A percentile compares a stretch with the other conserved stretches of the same genome.
Conservation (phyloP, 2,113 vertebrate species). For the Lophura nycthemera region DNA sequence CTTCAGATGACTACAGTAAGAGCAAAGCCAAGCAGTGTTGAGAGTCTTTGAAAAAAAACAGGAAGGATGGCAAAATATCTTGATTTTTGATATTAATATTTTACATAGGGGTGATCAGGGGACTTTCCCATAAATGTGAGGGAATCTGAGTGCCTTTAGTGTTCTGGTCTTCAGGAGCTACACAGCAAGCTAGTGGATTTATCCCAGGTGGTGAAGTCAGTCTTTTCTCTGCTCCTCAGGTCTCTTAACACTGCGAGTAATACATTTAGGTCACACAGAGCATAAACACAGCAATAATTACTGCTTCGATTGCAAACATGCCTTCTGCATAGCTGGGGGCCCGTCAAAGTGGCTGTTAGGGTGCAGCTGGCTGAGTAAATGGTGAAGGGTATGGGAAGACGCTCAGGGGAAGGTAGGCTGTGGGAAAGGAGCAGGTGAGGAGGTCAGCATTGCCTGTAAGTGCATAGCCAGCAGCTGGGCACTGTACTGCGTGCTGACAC, state of each 20-base stretch:
- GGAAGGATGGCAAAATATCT: background rate
- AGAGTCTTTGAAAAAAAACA: background rate
- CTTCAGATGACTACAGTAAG: background rate
- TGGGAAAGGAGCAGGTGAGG: background rate
- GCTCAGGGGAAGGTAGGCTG: background rate
- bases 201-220: background rate
- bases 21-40: background rate
- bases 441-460: background rate
- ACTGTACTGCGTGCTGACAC: background rate
- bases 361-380: background rate
- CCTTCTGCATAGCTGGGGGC: background rate
- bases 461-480: background rate
- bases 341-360: rapidly evolving
- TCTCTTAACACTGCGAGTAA: too few relatives aligned
- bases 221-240: background rate
- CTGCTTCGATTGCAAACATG: background rate
- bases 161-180: background rate
- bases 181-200: rapidly evolving
- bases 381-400: background rate
- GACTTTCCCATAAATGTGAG: too few relatives aligned
- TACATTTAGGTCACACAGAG: rapidly evolving
- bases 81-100: background rate
- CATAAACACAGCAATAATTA: background rate
- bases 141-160: background rate
- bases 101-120: background rate